A percentile compares a stretch with the other conserved stretches of the same genome.
Conservation (phyloP, 2,888 invertebrate genomes). For the Anthrax anthrax region DNA sequence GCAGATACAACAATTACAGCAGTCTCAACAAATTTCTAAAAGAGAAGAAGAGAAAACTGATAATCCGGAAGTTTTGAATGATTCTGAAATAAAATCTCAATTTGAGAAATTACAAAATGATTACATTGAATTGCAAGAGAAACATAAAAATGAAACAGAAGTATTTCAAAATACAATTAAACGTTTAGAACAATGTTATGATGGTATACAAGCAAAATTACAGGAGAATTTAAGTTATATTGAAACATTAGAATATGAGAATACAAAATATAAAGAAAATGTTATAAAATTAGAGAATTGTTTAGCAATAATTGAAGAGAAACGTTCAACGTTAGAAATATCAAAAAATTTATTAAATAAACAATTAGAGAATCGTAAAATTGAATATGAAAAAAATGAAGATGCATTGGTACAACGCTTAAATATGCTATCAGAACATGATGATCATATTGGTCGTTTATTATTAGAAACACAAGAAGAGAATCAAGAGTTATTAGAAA, state of each 20-base stretch:
- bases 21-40: too few species aligned
- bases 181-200: constrained; percentile 26
- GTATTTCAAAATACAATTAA: constrained; percentile 23
- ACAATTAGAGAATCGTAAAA: constrained; percentile 43
- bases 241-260: constrained; percentile 1
- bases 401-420: constrained; percentile 48
- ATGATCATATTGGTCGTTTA: constrained; percentile 45
- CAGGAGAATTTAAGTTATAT: constrained; percentile 61
- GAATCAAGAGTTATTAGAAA: constrained; percentile 37
- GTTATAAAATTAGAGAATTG: constrained; percentile 52
- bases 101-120: not conserved
- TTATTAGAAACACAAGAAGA: constrained; percentile 42
- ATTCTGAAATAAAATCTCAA: not conserved
- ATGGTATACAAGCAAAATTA: constrained; percentile 45
- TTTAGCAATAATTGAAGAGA: constrained; percentile 44
- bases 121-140: constrained; percentile 12
- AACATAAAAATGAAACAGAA: constrained; percentile 19
- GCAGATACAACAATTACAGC: too few species aligned
- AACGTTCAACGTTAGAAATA: constrained; percentile 43
- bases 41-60: too few species aligned
- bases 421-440: constrained; percentile 44
- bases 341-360: constrained; percentile 46
- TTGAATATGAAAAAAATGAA: constrained; percentile 46
- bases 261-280: constrained; percentile 38
- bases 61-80: too few species aligned